Evolutionary conservation across 2,113 vertebrate genomes (phyloP).

Genomic region (Burhinus oedicnemus): DNA sequence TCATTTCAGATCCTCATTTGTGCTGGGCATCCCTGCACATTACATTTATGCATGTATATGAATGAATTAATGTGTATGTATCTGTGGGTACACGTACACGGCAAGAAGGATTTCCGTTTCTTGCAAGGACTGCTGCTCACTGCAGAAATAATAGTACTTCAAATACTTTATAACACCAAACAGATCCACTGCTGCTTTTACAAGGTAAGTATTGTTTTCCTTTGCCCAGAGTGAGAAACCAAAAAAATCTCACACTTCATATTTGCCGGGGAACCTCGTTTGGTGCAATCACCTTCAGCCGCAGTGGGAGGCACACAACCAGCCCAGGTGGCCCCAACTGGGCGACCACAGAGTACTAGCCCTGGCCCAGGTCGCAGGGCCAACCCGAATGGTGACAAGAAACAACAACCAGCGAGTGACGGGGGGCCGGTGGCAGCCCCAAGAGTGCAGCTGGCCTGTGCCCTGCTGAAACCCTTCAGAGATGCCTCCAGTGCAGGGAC

Average conservation of each 20-base stretch:
- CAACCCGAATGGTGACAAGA: rapidly evolving
- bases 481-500: background rate
- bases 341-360: background rate
- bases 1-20: background rate
- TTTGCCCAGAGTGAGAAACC: background rate
- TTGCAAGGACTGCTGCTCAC: background rate
- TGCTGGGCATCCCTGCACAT: background rate
- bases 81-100: background rate
- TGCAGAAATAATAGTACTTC: background rate
- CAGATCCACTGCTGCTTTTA: background rate
- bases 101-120: background rate
- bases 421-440: background rate
- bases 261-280: background rate
- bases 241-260: background rate
- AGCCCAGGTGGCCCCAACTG: background rate
- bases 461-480: background rate
- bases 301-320: background rate
- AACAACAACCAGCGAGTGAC: rapidly evolving
- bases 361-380: background rate
- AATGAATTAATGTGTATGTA: background rate
- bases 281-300: background rate
- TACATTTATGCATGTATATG: background rate
- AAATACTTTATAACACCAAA: background rate
- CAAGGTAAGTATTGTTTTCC: background rate
- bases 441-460: background rate